phyloP scores from a whole-genome alignment of 1,140 invertebrate genomes.

The Nephila pilipes region DNA sequence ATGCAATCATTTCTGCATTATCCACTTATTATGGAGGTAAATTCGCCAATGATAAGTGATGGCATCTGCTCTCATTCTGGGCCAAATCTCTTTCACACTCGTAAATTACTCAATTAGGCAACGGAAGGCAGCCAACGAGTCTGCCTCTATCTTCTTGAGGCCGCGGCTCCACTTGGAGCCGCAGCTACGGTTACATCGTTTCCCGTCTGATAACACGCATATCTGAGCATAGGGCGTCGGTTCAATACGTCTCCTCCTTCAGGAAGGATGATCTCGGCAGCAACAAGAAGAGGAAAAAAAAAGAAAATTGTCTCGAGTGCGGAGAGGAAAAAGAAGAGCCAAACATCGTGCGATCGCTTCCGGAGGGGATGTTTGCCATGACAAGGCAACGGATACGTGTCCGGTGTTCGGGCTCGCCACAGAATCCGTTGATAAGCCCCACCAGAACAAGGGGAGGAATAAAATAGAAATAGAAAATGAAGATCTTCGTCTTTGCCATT shows the following conservation, averaged over 20 bases:
- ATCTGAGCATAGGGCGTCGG: constrained; percentile 10
- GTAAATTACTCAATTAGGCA: constrained; percentile 70
- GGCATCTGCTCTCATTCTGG: neutral
- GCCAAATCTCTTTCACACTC: constrained; percentile 4
- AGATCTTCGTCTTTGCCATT: constrained; percentile 15
- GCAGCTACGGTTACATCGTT: constrained; percentile 51
- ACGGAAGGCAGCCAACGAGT: constrained; percentile 43
- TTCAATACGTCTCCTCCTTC: constrained; percentile 56
- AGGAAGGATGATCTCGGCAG: constrained; percentile 65
- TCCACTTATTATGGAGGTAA: constrained; percentile 3
- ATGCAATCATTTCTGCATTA: constrained; percentile 1
- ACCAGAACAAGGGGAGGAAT: neutral
- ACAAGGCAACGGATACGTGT: constrained; percentile 57
- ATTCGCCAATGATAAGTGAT: constrained; percentile 17
- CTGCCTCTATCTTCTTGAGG: neutral
- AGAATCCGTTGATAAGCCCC: constrained; percentile 59
- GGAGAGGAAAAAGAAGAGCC: constrained; percentile 51
- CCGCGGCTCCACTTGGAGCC: neutral
- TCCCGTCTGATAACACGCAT: constrained; percentile 60
- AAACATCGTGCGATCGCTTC: constrained; percentile 59
- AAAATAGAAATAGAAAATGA: constrained; percentile 71
- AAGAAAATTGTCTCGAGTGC: constrained; percentile 18
- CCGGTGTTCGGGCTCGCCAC: constrained; percentile 59
- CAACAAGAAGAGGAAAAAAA: constrained; percentile 13
- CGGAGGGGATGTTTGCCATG: constrained; percentile 72